These are phyloP conservation scores for Helogale parvula DNA, from an alignment of 2,113 vertebrate genomes.

Conservation along the genomic window DNA sequence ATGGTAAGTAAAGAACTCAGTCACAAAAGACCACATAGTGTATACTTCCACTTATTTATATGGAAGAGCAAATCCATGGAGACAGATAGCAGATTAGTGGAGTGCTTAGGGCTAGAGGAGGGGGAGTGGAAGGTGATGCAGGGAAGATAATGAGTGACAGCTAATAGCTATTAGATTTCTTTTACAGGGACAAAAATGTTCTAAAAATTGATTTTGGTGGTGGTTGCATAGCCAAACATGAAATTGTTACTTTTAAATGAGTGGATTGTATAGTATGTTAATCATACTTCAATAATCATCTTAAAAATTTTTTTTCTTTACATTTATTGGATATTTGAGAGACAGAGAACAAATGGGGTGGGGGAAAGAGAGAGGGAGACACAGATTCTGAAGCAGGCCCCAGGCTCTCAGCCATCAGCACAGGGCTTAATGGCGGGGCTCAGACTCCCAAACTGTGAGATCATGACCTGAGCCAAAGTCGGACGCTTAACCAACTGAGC, in stretches of 20 bases:
- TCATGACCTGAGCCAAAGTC: too few relatives aligned
- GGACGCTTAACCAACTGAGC: too few relatives aligned
- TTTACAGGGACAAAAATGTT: not conserved
- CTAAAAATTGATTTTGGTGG: not conserved
- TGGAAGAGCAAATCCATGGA: not conserved
- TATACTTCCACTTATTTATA: not conserved
- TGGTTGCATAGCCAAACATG: not conserved
- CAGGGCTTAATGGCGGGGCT: too few relatives aligned
- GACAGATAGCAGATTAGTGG: not conserved
- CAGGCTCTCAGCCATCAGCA: too few relatives aligned
- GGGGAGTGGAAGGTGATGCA: too few relatives aligned
- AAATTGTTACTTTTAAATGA: not conserved
- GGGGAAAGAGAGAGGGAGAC: too few relatives aligned
- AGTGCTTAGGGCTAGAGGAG: not conserved
- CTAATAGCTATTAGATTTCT: not conserved
- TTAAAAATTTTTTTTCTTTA: too few relatives aligned
- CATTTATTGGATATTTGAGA: too few relatives aligned
- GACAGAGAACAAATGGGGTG: too few relatives aligned
- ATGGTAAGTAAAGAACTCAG: not conserved
- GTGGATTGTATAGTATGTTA: not conserved
- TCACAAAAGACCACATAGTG: not conserved
- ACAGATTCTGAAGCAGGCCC: too few relatives aligned
- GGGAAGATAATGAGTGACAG: not conserved
- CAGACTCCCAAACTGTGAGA: too few relatives aligned
- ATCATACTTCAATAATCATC: not conserved